Evolutionary conservation across 1,140 invertebrate species (phyloP).

Genomic region (Drosophila triauraria): DNA sequence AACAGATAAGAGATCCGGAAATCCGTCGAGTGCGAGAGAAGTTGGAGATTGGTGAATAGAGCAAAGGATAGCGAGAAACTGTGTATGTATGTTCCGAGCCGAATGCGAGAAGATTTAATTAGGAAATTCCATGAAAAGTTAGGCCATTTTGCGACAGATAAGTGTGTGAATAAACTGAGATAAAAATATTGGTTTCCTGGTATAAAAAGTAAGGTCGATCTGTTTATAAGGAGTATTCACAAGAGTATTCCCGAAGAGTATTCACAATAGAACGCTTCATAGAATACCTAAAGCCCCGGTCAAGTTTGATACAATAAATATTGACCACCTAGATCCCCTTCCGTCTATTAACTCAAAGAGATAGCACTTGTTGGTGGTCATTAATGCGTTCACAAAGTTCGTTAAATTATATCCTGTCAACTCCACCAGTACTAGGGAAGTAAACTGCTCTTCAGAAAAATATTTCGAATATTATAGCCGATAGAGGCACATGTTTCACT

Average conservation of each 20-base stretch:
- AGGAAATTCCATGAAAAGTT: not conserved
- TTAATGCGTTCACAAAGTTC: not conserved
- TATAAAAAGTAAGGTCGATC: not conserved
- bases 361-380: not conserved
- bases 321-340: conserved; percentile 1
- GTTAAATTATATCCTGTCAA: not conserved
- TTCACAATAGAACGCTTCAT: not conserved
- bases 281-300: not conserved
- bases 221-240: not conserved
- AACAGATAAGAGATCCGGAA: not conserved
- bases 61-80: not conserved
- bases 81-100: not conserved
- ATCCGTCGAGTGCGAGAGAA: not conserved
- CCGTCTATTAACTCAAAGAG: not conserved
- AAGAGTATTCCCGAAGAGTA: not conserved
- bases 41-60: not conserved
- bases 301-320: not conserved
- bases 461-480: too few relatives aligned
- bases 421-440: not conserved
- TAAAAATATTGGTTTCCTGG: not conserved
- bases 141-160: not conserved
- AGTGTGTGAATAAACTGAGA: not conserved
- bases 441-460: too few relatives aligned
- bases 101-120: not conserved
- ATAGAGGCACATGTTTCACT: too few relatives aligned